Evolutionary conservation across 2,797 vertebrate species (phyloP).

Genomic region (Mormyrops attenuatus): DNA sequence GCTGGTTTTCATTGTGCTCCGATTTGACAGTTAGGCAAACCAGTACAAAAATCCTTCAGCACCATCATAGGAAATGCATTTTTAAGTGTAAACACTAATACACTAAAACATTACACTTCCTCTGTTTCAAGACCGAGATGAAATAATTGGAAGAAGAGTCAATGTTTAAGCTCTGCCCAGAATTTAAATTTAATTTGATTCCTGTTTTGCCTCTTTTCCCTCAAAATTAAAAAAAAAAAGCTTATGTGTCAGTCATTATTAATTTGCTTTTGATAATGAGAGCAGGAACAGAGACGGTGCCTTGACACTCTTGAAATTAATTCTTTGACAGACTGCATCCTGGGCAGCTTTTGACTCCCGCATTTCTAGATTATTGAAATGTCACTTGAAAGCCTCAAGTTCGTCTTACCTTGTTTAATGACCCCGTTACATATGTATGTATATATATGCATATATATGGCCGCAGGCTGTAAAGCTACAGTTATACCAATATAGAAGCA

Average conservation of each 20-base stretch:
- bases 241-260: background rate
- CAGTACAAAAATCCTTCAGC: conserved; percentile 28
- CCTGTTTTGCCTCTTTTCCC: background rate
- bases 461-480: background rate
- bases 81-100: background rate
- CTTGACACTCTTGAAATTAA: background rate
- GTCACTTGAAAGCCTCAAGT: background rate
- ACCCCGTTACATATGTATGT: background rate
- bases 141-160: background rate
- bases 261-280: background rate
- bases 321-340: background rate
- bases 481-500: background rate
- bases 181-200: background rate
- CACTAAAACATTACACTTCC: background rate
- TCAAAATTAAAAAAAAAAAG: background rate
- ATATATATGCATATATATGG: background rate
- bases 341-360: background rate
- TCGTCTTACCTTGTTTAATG: background rate
- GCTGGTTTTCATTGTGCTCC: conserved; percentile 55
- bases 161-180: background rate
- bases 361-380: conserved; percentile 18
- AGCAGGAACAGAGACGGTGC: background rate
- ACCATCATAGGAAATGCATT: background rate
- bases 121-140: background rate
- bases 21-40: conserved; percentile 21